Base-by-base conservation (phyloP, 64 coral and sea anemone genomes). In the Dendrophyllia cribrosa region DNA sequence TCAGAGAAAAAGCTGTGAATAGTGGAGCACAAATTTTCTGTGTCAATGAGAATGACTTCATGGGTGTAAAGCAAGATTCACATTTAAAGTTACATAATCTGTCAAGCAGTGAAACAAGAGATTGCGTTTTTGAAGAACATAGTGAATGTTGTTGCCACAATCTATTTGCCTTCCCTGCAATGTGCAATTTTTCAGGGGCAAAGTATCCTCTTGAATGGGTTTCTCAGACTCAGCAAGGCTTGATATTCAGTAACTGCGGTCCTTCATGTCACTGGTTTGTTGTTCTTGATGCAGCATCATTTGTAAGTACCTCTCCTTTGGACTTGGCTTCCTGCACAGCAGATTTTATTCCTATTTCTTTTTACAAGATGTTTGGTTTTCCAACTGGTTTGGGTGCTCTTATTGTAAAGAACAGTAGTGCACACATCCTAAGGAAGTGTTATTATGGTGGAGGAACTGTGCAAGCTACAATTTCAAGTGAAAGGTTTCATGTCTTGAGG, bases 321-420 rank as follows among this genome's bases (percentile, higher is more conserved):
- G 96, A 98, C 82, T 74, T 98, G 15, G 56, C 16, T 46, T 82
- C 46, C 1, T 93, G 81, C 47, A 3, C 89, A 25, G 86, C 93
- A 77, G 96, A 98, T 71, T 98, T 95, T 84, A 72, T 98, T 79
- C 93, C 96, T 55, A 34, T 98, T 45, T 98, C 96, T 43, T 98
- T 98, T 84, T 98, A 98, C 69, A 98, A 98, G 52, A 90, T 98
- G 43, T 98, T 98, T 93, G 96, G 96, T 60, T 98, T 98, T 86
- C 96, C 96, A 60, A 98, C 96, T 77, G 96, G 96, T 9, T 86
- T 98, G 75, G 96, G 96, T 21, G 96, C 93, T 24, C 83, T 98
- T 8, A 52, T 98, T 25, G 90, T 98, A 6, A 86, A 60, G 13
- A 95, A 93, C 11, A 88, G 72, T 69, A 95, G 96, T 83, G 91